phyloP scores from a whole-genome alignment of 2,113 vertebrate genomes.

The Spilogale gracilis region DNA sequence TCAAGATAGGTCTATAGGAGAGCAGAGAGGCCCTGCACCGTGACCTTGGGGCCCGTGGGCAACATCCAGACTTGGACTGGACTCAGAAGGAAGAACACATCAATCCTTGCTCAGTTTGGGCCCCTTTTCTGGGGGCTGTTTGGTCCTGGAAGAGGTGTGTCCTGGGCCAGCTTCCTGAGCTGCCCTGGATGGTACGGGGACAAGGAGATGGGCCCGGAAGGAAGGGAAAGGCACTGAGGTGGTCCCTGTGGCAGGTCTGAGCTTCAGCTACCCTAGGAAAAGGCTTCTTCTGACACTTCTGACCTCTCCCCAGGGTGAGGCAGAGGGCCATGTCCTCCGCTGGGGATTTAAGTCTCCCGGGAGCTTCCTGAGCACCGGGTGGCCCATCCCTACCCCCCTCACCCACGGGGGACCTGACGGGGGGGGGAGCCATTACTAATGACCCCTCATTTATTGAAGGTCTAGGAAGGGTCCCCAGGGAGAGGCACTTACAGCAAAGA shows the following conservation, averaged over 20 bases:
- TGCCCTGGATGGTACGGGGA: neutral
- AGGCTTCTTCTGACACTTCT: neutral
- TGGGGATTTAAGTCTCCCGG: neutral
- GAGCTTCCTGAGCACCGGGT: neutral
- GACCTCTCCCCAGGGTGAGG: neutral
- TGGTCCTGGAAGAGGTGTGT: neutral
- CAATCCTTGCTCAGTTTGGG: neutral
- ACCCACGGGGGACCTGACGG: neutral
- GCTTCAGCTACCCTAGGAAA: neutral
- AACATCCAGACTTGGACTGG: neutral
- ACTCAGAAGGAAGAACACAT: neutral
- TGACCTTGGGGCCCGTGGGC: conserved; percentile 19
- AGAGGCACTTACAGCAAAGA: neutral
- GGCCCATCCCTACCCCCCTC: neutral
- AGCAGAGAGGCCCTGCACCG: neutral
- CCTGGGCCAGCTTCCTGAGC: conserved; percentile 3
- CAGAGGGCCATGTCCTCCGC: neutral
- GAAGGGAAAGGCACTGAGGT: neutral
- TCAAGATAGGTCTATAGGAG: neutral
- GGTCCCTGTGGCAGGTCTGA: neutral
- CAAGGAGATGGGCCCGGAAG: neutral
- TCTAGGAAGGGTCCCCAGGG: neutral
- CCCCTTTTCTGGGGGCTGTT: neutral
- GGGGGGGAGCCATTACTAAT: neutral
- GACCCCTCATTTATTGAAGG: neutral